phyloP scores from a whole-genome alignment of 2,797 vertebrate species.

The Eutrigla gurnardus region DNA sequence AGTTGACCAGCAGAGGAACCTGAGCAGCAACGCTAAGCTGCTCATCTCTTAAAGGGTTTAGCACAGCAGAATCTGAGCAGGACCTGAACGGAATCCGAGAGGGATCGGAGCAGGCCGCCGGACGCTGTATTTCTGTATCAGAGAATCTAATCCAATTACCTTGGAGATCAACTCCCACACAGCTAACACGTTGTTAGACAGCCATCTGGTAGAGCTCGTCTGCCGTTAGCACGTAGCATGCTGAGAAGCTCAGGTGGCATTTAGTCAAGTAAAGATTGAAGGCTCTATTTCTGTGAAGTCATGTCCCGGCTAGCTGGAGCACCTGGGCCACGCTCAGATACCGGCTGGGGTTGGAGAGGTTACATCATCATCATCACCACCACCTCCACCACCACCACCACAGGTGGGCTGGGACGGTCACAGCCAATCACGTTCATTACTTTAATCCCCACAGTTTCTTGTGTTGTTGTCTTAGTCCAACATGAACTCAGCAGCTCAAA shows the following conservation, averaged over 20 bases:
- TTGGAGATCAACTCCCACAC: slow-evolving; percentile 51
- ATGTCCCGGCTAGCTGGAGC: background rate
- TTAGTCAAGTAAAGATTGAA: slow-evolving; percentile 5
- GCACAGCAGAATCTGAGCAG: slow-evolving; percentile 44
- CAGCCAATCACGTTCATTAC: too few relatives aligned
- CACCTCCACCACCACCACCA: too few relatives aligned
- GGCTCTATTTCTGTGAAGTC: background rate
- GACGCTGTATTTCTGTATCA: slow-evolving; percentile 70
- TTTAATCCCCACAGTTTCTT: too few relatives aligned
- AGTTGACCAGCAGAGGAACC: background rate
- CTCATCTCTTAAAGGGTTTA: slow-evolving; percentile 38
- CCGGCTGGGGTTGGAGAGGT: too few relatives aligned
- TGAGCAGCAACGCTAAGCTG: slow-evolving; percentile 42
- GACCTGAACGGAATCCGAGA: too few relatives aligned
- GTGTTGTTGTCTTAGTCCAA: too few relatives aligned
- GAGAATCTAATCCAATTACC: slow-evolving; percentile 71
- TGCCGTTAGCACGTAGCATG: background rate
- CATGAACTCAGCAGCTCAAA: too few relatives aligned
- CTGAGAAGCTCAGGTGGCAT: background rate
- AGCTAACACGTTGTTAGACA: slow-evolving; percentile 4
- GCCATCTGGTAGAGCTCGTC: slow-evolving; percentile 1
- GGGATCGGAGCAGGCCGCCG: background rate
- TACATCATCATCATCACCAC: too few relatives aligned
- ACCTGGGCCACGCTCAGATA: background rate
- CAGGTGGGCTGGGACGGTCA: too few relatives aligned